phyloP scores from a whole-genome alignment of 1,140 invertebrate genomes.

The Drosophila pectinifera region DNA sequence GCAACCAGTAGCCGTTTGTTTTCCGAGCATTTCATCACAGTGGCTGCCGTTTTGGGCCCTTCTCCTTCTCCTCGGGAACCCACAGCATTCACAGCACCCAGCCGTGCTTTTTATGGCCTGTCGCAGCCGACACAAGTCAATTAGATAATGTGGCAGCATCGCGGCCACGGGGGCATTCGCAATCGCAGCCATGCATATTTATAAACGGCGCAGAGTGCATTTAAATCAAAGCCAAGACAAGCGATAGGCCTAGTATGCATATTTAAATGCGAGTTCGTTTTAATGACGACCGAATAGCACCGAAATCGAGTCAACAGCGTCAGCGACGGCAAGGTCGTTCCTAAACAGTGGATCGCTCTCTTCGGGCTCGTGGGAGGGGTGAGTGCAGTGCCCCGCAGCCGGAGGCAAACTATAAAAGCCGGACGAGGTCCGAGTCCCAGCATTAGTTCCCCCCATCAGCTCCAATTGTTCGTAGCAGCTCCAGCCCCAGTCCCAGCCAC shows the following conservation, averaged over 20 bases:
- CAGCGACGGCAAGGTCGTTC: constrained; percentile 60
- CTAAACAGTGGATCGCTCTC: constrained; percentile 15
- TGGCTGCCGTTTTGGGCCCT: constrained; percentile 39
- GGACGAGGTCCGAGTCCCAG: constrained; percentile 11
- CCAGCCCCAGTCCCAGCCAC: no score
- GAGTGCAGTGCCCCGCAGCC: background rate
- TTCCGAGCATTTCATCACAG: constrained; percentile 60
- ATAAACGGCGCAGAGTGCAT: constrained; percentile 75
- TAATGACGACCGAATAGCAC: constrained; percentile 66
- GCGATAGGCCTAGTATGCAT: constrained; percentile 71
- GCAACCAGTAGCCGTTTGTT: constrained; percentile 62
- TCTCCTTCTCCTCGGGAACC: constrained; percentile 7
- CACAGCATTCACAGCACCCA: constrained; percentile 19
- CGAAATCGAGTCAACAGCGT: constrained; percentile 62
- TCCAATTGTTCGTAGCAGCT: constrained; percentile 48
- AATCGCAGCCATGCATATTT: constrained; percentile 73
- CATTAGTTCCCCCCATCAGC: constrained; percentile 64
- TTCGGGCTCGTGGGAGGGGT: constrained; percentile 38
- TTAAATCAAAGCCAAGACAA: constrained; percentile 70
- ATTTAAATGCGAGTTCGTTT: constrained; percentile 63
- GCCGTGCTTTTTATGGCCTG: constrained; percentile 54
- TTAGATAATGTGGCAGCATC: constrained; percentile 57
- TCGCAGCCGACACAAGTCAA: constrained; percentile 65
- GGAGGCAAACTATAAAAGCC: constrained; percentile 64
- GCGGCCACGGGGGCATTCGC: constrained; percentile 22